Evolutionary conservation across 2,113 vertebrate species (phyloP), one percentile per base, ranked within the genome.

Genomic region (Engystomops pustulosus): DNA sequence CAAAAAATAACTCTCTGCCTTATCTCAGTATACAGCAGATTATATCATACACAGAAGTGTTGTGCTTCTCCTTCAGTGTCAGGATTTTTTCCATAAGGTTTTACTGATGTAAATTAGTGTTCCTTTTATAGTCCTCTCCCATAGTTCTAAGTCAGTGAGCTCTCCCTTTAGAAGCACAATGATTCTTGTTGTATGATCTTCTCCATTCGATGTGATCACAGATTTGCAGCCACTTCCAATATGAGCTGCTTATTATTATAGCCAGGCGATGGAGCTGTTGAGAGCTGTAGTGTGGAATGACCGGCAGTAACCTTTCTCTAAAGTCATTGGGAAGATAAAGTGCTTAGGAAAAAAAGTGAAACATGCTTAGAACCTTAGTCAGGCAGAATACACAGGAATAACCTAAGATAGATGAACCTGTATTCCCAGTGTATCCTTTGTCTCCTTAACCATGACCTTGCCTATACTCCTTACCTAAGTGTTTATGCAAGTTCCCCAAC

Each of bases 301-400:
- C 49, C 80, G 45, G 5, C 41, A 84, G 82, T 84, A 84, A 84
- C 82, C 82, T 62, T 36, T 68, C 27, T 49, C 4, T 51, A 27
- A 17, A 53, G 47, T 49, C 69, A 55, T 4, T 38, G 7, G 11
- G 7, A 49, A 27, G 70, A 47, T 45, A 47, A 14, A 49, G 70
- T 30, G 45, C 14, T 12, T 49, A 55, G 47, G 72, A 51, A 12
- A 27, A 34, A 41, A 58, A 58, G 49, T 34, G 51, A 18, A 34
- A 17, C 47, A 8, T 17, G n/a, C 25, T 74, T 74, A 45, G 49
- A 49, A 17, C 41, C n/a, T n/a, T 53, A 27, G 55, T 2, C 27
- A 38, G 32, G n/a, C n/a, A n/a, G n/a, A n/a, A n/a, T n/a, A n/a
- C n/a, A n/a, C n/a, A n/a, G n/a, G 38, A 30, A 74, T 18, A 25